Conservation (phyloP, 2,113 vertebrate species). For the Scytalopus superciliaris region DNA sequence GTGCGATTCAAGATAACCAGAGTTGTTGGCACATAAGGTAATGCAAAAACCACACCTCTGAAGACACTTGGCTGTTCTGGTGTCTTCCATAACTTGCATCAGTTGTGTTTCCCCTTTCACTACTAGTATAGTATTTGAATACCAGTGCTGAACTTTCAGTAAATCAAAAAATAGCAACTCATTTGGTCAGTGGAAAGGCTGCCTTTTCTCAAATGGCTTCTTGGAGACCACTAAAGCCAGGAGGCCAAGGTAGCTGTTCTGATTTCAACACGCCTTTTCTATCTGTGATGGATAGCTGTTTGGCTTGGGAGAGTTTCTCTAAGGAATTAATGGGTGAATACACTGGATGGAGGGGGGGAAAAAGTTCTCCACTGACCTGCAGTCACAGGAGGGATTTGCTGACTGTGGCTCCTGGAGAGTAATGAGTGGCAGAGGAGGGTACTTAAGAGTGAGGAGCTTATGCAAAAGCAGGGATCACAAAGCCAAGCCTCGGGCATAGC, state of each 20-base stretch:
- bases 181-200: not conserved
- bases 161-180: not conserved
- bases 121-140: not conserved
- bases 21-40: not conserved
- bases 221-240: not conserved
- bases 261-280: not conserved
- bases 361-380: too few species aligned
- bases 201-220: not conserved
- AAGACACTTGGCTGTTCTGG: not conserved
- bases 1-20: too few species aligned
- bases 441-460: not conserved
- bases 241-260: not conserved
- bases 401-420: too few species aligned
- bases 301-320: not conserved
- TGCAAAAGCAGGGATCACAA: not conserved
- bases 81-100: not conserved
- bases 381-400: not conserved
- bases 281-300: not conserved
- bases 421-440: not conserved
- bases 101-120: not conserved
- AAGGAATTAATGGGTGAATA: not conserved
- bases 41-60: not conserved
- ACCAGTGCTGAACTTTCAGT: not conserved
- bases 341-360: not conserved
- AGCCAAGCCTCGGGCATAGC: not conserved